Percentiles rank a stretch among this genome's conserved stretches.
phyloP scores from a whole-genome alignment of 2,797 vertebrate species.

The Pitangus sulphuratus region DNA sequence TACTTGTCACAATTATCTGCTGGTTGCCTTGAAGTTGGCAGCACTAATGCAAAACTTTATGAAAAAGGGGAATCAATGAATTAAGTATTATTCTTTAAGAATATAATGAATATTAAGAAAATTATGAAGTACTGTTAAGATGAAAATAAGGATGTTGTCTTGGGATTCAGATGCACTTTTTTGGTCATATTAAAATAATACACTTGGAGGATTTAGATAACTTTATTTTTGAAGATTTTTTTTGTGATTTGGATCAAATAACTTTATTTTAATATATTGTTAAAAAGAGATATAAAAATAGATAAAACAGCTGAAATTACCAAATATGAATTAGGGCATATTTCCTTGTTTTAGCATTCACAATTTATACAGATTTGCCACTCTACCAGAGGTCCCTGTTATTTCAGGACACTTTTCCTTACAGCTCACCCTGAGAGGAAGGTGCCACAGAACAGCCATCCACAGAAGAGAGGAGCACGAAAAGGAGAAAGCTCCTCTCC shows the following conservation, averaged over 20 bases:
- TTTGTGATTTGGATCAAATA: not conserved
- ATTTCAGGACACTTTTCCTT: not conserved
- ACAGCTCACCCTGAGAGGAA: not conserved
- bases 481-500: not conserved
- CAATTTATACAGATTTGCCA: not conserved
- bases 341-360: not conserved
- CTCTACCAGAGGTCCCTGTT: not conserved
- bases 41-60: not conserved
- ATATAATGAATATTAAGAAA: not conserved
- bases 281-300: not conserved
- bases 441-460: not conserved
- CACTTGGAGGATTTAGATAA: not conserved
- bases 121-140: not conserved
- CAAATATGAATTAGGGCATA: not conserved
- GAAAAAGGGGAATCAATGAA: not conserved
- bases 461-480: not conserved
- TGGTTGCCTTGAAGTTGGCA: not conserved
- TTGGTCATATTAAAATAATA: not conserved
- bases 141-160: not conserved
- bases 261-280: not conserved
- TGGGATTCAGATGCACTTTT: not conserved
- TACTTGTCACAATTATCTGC: not conserved
- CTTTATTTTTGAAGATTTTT: fast-evolving
- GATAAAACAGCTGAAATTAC: not conserved
- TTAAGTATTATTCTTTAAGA: not conserved